Conservation (phyloP, 1,140 invertebrate genomes). For the Eriocheir sinensis region DNA sequence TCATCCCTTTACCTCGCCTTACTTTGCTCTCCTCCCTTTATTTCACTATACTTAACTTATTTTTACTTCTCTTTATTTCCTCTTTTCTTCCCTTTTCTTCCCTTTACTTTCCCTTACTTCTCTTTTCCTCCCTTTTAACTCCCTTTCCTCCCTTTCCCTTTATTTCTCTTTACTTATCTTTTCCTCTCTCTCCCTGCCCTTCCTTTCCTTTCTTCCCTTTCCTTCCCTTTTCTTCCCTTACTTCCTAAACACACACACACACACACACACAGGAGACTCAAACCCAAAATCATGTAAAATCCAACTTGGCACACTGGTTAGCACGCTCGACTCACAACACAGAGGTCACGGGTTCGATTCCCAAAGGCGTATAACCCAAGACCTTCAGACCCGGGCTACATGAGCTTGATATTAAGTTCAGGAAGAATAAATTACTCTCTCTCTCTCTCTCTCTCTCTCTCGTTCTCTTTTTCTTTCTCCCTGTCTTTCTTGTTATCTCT, state of each 20-base stretch:
- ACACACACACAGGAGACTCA: too few relatives aligned
- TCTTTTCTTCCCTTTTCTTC: background rate
- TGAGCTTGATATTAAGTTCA: too few relatives aligned
- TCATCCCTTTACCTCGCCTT: background rate
- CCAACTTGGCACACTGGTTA: too few relatives aligned
- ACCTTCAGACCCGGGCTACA: too few relatives aligned
- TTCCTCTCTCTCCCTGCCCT: background rate
- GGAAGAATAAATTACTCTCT: too few relatives aligned
- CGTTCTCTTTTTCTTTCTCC: background rate
- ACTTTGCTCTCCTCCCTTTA: background rate
- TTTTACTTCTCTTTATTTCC: background rate
- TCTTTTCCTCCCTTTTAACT: background rate
- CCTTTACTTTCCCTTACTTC: background rate
- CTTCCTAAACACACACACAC: background rate
- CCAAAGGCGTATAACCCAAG: too few relatives aligned
- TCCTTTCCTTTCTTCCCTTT: background rate
- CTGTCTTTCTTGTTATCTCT: background rate
- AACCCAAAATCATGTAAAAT: too few relatives aligned
- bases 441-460: slow-evolving; percentile 10
- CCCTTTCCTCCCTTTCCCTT: background rate
- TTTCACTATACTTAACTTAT: background rate
- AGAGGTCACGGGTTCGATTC: too few relatives aligned
- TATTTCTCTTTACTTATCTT: background rate
- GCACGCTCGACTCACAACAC: too few relatives aligned
- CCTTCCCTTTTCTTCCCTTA: background rate